Base-by-base conservation (phyloP, 2,113 vertebrate species). In the Plestiodon gilberti region DNA sequence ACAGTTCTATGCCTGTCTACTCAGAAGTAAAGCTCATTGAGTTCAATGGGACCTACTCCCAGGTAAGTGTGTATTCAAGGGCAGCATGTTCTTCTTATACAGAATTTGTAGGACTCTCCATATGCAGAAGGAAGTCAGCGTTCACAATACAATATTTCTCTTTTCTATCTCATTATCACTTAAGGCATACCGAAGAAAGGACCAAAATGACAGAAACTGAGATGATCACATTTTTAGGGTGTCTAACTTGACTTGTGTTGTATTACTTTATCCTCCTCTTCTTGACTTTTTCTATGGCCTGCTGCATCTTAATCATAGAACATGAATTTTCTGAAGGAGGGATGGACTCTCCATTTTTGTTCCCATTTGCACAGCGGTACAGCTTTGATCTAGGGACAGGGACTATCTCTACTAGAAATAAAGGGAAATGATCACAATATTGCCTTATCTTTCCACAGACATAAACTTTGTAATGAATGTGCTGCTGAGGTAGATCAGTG, bases 401-500 rank as follows among this genome's bases (percentile, higher is more conserved):
- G 48, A 30, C 59, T 64, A 86, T 78, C 14, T 62, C 23, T 71
- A 74, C 18, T 52, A 23, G 86, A 35, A 52, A 14, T 20, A 78
- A 33, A 62, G 76, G 7, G 0, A 0, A 0, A 43, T 83, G 17
- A 79, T 78, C 61, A 82, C 28, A 57, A 48, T 38, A 84, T 0
- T 78, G 73, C 79, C 74, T 43, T 1, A 78, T 69, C 48, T 33
- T 38, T 25, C 33, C 59, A 35, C 33, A 85, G 55, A 18, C 17
- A 23, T 78, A 23, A 52, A 4, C 1, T 65, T 77, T 38, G 20
- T 23, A 33, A 70, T 10, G 18, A 33, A 74, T 92, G 88, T 83
- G 78, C 11, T 0, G 0, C 52, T 82, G 35, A 15, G 55, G 69
- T 20, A 23, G 0, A 81, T 23, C 28, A 9, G 61, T 61, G 0